Evolutionary conservation across 2,797 vertebrate species (phyloP).

Genomic region (Columba guinea): DNA sequence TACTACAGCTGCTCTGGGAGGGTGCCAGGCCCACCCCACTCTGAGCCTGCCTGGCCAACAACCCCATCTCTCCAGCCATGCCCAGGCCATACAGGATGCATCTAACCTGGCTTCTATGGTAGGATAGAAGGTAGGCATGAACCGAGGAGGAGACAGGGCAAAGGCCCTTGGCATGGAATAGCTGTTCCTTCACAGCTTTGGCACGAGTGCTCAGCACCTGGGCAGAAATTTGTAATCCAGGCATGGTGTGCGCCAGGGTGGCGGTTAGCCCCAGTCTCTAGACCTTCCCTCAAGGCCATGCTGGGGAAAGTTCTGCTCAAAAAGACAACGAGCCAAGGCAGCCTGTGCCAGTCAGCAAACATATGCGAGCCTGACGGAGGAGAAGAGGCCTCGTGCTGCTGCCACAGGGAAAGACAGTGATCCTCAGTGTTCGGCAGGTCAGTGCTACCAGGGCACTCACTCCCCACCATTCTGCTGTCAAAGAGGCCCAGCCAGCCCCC

Average conservation of each 20-base stretch:
- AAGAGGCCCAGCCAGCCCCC: not conserved
- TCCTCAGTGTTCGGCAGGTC: not conserved
- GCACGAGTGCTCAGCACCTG: conserved; percentile 16
- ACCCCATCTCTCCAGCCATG: fast-evolving
- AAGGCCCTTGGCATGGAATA: not conserved
- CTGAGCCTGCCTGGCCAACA: not conserved
- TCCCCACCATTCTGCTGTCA: not conserved
- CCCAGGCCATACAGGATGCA: not conserved
- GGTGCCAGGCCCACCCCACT: not conserved
- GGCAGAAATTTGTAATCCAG: not conserved
- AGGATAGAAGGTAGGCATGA: not conserved
- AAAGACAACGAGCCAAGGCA: not conserved
- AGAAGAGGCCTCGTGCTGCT: not conserved
- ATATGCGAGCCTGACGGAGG: fast-evolving
- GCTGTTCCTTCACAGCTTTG: conserved; percentile 27
- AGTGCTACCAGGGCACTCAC: not conserved
- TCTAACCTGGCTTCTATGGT: not conserved
- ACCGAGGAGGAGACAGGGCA: not conserved
- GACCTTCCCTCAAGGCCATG: not conserved
- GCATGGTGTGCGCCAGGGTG: not conserved
- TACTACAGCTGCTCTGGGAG: not conserved
- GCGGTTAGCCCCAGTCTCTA: not conserved
- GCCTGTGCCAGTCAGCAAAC: not conserved
- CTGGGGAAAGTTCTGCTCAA: not conserved
- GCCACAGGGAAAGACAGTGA: not conserved